Base-by-base conservation (phyloP, 2,113 vertebrate genomes). In the Nanger granti region DNA sequence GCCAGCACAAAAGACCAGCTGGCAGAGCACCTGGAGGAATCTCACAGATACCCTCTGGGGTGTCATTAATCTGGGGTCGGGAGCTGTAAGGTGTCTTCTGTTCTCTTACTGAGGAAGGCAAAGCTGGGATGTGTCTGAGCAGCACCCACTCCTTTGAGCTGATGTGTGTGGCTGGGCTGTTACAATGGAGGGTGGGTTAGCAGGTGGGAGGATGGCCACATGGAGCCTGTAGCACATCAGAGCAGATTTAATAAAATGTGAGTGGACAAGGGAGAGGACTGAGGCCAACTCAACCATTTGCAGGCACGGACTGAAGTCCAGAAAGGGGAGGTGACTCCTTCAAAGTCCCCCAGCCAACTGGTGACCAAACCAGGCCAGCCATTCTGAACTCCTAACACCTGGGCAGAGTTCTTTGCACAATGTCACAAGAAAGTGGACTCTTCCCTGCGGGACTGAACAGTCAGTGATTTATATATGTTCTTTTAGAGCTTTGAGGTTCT, bases 11-110 rank as follows among this genome's bases (percentile, higher is more conserved):
- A 97, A 95, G 97, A 52, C 80, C 90, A 95, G 90, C 93, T 66
- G 4, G 82, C 87, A 83, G 87, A 97, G 80, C 97, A 98, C 98
- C 98, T 98, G 97, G 92, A 97, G 24, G 52, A 92, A 57, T 96
- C 57, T 94, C 18, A 8, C 96, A 95, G 95, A 96, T 92, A 89
- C 57, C 47, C 92, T 41, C 64, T 4, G 95, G 62, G 52, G 62
- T 92, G 41, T 64, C 97, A 88, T 97, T 97, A 96, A 97, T 97
- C 89, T 92, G 80, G 62, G 92, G 92, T 95, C 57, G 0, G 22
- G 87, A 95, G 59, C 95, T 96, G 95, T 97, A 93, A 95, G 47
- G 26, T 95, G 96, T 97, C 87, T 92, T 96, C 83, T 97, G 79
- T 88, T 96, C 88, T 88, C 59, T 84, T 88, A 82, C 57, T 52